These are phyloP conservation scores for Macrobrachium nipponense DNA, from an alignment of 1,140 invertebrate genomes.

Conservation along the genomic window DNA sequence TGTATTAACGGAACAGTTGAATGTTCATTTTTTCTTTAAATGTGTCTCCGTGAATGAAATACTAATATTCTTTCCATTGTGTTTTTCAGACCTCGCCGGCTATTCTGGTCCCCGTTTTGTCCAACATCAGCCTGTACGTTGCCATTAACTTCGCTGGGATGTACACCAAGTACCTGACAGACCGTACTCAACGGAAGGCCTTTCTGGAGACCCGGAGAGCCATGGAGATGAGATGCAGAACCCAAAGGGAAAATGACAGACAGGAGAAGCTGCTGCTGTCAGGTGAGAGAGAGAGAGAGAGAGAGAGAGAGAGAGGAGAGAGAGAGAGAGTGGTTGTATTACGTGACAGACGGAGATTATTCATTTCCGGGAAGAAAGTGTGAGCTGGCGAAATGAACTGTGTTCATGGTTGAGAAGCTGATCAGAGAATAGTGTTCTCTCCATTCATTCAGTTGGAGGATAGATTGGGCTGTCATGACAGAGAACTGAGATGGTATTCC, in stretches of 20 bases:
- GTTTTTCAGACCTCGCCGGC: too few relatives aligned
- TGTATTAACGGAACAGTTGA: too few relatives aligned
- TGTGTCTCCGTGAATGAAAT: too few relatives aligned
- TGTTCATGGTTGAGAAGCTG: not conserved
- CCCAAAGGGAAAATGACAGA: slow-evolving; percentile 93
- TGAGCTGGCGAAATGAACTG: not conserved
- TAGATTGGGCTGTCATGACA: too few relatives aligned
- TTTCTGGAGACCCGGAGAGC: slow-evolving; percentile 95
- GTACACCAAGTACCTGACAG: slow-evolving; percentile 96
- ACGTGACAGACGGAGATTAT: not conserved
- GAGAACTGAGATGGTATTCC: too few relatives aligned
- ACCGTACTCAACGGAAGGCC: slow-evolving; percentile 93
- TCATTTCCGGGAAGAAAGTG: not conserved
- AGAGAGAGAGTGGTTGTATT: not conserved
- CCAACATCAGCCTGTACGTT: slow-evolving; percentile 84
- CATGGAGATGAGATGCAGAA: slow-evolving; percentile 92
- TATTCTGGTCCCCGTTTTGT: slow-evolving; percentile 71
- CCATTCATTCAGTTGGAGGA: too few relatives aligned
- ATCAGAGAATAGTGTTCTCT: not conserved
- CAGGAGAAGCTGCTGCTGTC: slow-evolving; percentile 91
- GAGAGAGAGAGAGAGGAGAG: not conserved
- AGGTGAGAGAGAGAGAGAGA: slow-evolving; percentile 72
- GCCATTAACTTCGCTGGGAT: slow-evolving; percentile 94
- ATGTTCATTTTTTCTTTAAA: too few relatives aligned
- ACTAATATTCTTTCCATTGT: too few relatives aligned